These are phyloP conservation scores for Labroides dimidiatus DNA, from an alignment of 2,797 vertebrate genomes.

Conservation along the genomic window DNA sequence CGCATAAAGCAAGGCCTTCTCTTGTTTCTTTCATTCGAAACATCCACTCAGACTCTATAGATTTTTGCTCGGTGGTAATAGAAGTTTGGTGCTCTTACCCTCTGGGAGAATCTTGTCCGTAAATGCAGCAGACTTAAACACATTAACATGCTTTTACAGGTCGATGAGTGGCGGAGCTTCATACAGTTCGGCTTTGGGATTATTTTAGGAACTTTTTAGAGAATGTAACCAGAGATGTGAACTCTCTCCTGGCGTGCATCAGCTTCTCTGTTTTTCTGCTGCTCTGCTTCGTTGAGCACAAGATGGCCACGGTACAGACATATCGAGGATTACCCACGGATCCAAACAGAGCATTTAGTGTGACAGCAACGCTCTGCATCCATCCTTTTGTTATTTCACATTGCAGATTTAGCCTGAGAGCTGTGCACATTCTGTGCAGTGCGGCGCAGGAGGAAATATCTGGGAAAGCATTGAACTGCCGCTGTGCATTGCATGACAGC, in stretches of 20 bases:
- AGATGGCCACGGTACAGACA: conserved; percentile 47
- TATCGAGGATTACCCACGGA: conserved; percentile 38
- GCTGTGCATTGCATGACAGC: conserved; percentile 42
- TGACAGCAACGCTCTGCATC: conserved; percentile 20
- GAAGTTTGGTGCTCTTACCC: conserved; percentile 7
- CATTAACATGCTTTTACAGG: conserved; percentile 68
- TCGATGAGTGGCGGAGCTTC: conserved; percentile 58
- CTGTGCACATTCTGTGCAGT: no score
- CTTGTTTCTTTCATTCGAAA: conserved; percentile 16
- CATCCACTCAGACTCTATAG: conserved; percentile 36
- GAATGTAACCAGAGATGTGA: conserved; percentile 50
- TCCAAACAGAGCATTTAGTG: conserved; percentile 34
- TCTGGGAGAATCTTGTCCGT: conserved; percentile 36
- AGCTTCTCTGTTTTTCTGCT: conserved; percentile 45
- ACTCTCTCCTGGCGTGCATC: conserved; percentile 29
- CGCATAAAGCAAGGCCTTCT: background rate
- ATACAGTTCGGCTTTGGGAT: conserved; percentile 54
- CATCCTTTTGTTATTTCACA: conserved; percentile 15
- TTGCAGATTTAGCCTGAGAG: conserved; percentile 1
- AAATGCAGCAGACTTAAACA: conserved; percentile 56
- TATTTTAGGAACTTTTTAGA: conserved; percentile 44
- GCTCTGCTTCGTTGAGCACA: conserved; percentile 47
- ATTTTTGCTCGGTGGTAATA: conserved; percentile 35
- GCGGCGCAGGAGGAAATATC: conserved; percentile 13
- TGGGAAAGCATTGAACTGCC: conserved; percentile 14